These are phyloP conservation scores for Xestia ashworthii DNA, from an alignment of 2,888 invertebrate species.

Conservation along the genomic window DNA sequence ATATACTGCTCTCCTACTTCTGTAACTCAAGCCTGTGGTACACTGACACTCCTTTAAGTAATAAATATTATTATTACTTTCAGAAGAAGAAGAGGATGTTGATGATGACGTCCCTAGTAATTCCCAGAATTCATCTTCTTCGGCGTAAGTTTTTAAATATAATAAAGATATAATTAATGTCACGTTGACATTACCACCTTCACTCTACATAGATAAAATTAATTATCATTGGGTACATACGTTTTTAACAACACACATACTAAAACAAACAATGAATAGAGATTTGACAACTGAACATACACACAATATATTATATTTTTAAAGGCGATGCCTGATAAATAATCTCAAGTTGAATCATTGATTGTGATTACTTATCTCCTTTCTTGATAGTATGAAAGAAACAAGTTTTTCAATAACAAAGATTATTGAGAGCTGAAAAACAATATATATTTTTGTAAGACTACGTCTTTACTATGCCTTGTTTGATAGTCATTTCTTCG, in stretches of 20 bases:
- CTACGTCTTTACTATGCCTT: too few species aligned
- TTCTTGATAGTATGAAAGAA: conserved; percentile 13
- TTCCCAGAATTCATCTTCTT: conserved; percentile 70
- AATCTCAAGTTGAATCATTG: conserved; percentile 23
- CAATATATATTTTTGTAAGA: not conserved
- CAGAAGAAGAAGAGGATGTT: conserved; percentile 79
- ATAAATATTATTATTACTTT: conserved; percentile 58
- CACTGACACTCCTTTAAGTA: not conserved
- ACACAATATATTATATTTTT: not conserved
- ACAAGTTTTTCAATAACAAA: not conserved
- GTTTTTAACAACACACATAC: not conserved
- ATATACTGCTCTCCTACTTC: not conserved
- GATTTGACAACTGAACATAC: conserved; percentile 11
- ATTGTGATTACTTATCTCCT: conserved; percentile 31
- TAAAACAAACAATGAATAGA: conserved; percentile 10
- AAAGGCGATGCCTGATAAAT: not conserved
- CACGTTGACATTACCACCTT: not conserved
- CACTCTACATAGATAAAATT: conserved; percentile 3
- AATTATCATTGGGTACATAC: not conserved
- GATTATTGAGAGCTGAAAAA: not conserved
- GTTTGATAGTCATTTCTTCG: not conserved
- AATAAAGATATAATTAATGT: not conserved
- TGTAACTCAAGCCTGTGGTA: not conserved
- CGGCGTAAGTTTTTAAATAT: conserved; percentile 71
- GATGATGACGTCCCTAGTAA: conserved; percentile 77